phyloP scores from a whole-genome alignment of 2,888 invertebrate species.

The Darwinula stevensoni region DNA sequence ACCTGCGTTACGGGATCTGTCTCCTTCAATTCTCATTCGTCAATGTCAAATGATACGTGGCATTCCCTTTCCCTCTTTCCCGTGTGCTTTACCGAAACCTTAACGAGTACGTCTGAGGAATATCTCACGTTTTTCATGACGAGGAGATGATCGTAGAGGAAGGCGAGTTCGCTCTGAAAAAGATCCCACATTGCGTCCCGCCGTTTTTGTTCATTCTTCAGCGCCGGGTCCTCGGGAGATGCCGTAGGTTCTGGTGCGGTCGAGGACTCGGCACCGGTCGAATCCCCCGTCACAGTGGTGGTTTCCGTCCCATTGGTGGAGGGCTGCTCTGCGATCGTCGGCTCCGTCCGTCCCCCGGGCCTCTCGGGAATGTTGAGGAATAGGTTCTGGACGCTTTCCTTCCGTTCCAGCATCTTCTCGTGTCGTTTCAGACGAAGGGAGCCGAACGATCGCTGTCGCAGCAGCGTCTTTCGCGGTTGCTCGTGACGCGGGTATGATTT shows the following conservation, averaged over 20 bases:
- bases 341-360: not conserved
- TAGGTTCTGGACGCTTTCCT: not conserved
- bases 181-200: conserved; percentile 23
- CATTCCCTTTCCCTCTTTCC: too few relatives aligned
- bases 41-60: too few relatives aligned
- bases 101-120: too few relatives aligned
- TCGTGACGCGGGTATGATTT: not conserved
- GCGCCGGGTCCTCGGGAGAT: conserved; percentile 1
- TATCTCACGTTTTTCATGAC: conserved; percentile 26
- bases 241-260: conserved; percentile 1
- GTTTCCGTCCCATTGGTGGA: too few relatives aligned
- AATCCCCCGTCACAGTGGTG: not conserved
- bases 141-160: conserved; percentile 28
- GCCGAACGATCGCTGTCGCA: conserved; percentile 7
- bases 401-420: not conserved
- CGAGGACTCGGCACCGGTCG: not conserved
- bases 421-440: not conserved
- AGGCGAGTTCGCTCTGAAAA: conserved; percentile 27
- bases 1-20: too few relatives aligned
- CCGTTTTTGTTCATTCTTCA: not conserved
- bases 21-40: too few relatives aligned
- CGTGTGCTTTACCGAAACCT: too few relatives aligned
- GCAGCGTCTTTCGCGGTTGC: conserved; percentile 3
- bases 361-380: not conserved
- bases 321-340: not conserved